Evolutionary conservation across 2,797 vertebrate genomes (phyloP).

Genomic region (Acrocephalus scirpaceus): DNA sequence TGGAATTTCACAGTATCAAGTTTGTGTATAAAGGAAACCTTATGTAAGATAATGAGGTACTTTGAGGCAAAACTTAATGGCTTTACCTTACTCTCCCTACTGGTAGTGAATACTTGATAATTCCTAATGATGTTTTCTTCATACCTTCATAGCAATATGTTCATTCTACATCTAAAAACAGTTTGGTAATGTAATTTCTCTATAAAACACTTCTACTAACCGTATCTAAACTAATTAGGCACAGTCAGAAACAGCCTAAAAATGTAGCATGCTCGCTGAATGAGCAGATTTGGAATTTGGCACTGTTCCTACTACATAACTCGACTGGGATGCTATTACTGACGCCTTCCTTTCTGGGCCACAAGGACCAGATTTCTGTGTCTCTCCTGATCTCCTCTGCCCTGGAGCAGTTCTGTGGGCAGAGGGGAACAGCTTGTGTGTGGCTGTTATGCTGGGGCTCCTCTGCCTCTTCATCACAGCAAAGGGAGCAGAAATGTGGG

Average conservation of each 20-base stretch:
- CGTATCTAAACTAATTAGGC: slow-evolving; percentile 64
- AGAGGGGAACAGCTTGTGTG: background rate
- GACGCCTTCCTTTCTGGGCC: background rate
- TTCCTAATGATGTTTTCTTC: slow-evolving; percentile 31
- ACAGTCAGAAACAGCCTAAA: slow-evolving; percentile 55
- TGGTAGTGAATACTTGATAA: slow-evolving; percentile 31
- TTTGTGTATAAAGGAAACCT: background rate
- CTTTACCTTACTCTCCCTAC: slow-evolving; percentile 33
- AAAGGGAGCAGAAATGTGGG: background rate
- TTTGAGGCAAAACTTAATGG: slow-evolving; percentile 33
- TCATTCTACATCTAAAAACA: slow-evolving; percentile 2
- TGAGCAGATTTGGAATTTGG: slow-evolving; percentile 63
- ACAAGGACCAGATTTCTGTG: background rate
- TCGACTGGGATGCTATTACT: background rate
- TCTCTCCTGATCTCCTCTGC: background rate
- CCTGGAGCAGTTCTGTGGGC: background rate
- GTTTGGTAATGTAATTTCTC: slow-evolving; percentile 47
- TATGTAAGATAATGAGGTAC: slow-evolving; percentile 6
- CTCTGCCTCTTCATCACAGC: background rate
- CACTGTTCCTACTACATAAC: slow-evolving; percentile 32
- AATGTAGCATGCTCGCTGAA: slow-evolving; percentile 28
- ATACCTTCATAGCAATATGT: slow-evolving; percentile 44
- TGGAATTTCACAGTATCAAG: background rate
- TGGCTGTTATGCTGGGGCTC: background rate
- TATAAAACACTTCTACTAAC: slow-evolving; percentile 49